These are phyloP conservation scores for Sphenodon punctatus DNA, from an alignment of 2,797 vertebrate genomes.

Conservation along the genomic window DNA sequence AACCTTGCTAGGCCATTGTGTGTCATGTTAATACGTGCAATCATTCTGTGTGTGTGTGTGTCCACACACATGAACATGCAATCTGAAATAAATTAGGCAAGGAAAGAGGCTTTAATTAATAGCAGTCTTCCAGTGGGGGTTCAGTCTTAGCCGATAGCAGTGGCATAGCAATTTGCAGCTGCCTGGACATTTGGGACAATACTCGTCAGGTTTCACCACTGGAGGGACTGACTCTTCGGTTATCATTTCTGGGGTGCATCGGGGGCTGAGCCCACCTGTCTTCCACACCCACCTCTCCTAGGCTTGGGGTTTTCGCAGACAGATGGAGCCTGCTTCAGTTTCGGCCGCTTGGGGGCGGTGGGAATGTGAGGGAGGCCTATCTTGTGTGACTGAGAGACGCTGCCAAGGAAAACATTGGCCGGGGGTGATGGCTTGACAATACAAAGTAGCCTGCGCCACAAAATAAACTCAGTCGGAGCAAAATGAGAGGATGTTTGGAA, in stretches of 20 bases:
- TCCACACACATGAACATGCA: neutral
- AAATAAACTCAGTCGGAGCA: slow-evolving; percentile 62
- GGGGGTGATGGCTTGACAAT: slow-evolving; percentile 51
- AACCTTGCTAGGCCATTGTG: too few species aligned
- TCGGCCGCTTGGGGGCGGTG: slow-evolving; percentile 39
- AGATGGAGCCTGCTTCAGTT: slow-evolving; percentile 1
- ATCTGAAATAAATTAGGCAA: neutral
- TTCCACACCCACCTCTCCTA: slow-evolving; percentile 22
- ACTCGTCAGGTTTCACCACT: neutral
- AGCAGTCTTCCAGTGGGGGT: neutral
- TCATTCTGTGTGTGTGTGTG: fast-evolving
- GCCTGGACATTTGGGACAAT: neutral
- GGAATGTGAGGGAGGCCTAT: slow-evolving; percentile 46
- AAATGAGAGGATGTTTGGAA: slow-evolving; percentile 56
- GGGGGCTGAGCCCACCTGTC: slow-evolving; percentile 21
- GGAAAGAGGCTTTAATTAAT: neutral
- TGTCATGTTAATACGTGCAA: fast-evolving
- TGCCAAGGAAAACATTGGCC: slow-evolving; percentile 69
- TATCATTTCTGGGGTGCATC: neutral
- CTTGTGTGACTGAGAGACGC: slow-evolving; percentile 47
- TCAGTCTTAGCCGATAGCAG: neutral
- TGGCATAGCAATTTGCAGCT: slow-evolving; percentile 17
- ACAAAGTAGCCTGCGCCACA: slow-evolving; percentile 60
- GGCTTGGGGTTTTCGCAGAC: slow-evolving; percentile 46
- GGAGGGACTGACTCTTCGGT: neutral